Evolutionary conservation across 2,113 vertebrate species (phyloP).

Genomic region (Zosterops japonicus): DNA sequence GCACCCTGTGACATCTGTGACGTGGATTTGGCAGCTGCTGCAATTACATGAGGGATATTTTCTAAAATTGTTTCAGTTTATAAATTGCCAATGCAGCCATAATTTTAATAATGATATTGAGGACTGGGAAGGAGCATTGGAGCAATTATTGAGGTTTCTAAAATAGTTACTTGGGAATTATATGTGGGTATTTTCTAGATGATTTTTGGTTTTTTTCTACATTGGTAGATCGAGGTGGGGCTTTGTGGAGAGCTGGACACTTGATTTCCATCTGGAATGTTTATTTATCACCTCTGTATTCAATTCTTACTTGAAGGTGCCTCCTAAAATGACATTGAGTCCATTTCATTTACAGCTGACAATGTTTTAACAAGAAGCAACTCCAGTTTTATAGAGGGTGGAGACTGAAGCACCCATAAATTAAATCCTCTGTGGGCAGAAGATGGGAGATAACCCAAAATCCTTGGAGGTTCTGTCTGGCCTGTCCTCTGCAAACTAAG

Average conservation of each 20-base stretch:
- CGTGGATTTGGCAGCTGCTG: neutral
- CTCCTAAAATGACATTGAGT: neutral
- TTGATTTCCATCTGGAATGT: neutral
- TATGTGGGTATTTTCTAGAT: neutral
- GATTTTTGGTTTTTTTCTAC: neutral
- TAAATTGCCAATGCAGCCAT: neutral
- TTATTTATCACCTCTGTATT: neutral
- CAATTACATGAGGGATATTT: neutral
- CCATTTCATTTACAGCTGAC: neutral
- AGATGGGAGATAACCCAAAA: neutral
- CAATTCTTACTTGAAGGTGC: neutral
- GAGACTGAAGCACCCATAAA: neutral
- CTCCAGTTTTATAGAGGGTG: neutral
- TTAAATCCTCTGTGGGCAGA: neutral
- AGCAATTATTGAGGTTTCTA: neutral
- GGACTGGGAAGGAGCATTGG: neutral
- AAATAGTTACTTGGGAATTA: neutral
- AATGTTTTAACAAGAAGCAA: neutral
- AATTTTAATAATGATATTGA: neutral
- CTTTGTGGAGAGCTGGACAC: neutral
- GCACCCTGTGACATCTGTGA: rapidly evolving
- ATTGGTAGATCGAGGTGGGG: neutral
- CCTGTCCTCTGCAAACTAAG: neutral
- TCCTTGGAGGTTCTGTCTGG: neutral
- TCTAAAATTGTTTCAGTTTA: neutral